Conservation (phyloP, 2,113 vertebrate genomes). For the Ameiurus melas region DNA sequence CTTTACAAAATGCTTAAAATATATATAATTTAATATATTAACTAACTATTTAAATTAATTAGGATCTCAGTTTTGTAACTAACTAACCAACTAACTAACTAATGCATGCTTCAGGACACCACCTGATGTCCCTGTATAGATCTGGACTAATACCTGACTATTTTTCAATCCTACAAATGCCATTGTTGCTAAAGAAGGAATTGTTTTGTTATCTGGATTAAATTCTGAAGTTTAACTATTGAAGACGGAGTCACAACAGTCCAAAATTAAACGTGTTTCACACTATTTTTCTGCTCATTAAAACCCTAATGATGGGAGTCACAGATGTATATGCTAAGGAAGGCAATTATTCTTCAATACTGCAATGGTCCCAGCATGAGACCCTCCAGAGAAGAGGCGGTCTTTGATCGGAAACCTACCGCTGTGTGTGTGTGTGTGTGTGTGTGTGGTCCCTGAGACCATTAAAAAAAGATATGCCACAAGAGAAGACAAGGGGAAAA, state of each 20-base stretch:
- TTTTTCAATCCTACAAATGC: background rate
- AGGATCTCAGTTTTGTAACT: background rate
- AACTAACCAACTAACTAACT: background rate
- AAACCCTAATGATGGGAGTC: constrained; percentile 28
- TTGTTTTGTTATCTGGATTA: background rate
- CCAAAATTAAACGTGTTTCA: constrained; percentile 14
- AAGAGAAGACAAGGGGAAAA: background rate
- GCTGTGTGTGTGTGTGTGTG: constrained; percentile 15
- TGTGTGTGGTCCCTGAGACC: background rate
- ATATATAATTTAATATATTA: background rate
- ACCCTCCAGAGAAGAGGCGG: constrained; percentile 28
- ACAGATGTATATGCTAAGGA: constrained; percentile 37
- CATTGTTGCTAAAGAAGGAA: background rate
- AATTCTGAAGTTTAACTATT: background rate
- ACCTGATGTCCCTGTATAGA: background rate
- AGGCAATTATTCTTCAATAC: constrained; percentile 46
- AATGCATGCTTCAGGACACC: background rate
- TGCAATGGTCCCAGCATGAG: constrained; percentile 30
- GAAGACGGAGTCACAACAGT: background rate
- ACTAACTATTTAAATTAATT: background rate
- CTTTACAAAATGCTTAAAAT: background rate
- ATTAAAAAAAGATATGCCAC: constrained; percentile 2
- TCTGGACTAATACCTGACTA: background rate
- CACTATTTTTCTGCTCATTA: constrained; percentile 46
- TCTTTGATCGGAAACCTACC: constrained; percentile 44